Conservation (phyloP, 30 jellyfish, hydroid and myxozoan species). For the Clytia hemisphaerica region DNA sequence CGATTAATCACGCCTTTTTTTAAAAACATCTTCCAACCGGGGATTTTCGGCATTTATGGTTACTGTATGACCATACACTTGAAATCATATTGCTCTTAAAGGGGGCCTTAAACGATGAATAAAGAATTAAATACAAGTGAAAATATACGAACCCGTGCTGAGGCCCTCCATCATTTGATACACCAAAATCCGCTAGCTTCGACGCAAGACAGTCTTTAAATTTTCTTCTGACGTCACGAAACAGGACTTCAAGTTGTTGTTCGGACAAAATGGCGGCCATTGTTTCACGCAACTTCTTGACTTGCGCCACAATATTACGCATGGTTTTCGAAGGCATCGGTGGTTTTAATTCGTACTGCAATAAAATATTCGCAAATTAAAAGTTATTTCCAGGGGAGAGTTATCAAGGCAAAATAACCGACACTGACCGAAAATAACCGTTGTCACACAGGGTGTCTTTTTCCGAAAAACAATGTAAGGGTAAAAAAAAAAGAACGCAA, state of each 20-base stretch:
- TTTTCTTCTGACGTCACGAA: conserved; percentile 75
- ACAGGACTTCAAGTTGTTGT: conserved; percentile 86
- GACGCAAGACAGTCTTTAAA: conserved; percentile 69
- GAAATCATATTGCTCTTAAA: no score
- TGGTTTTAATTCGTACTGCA: conserved; percentile 84
- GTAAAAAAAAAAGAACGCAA: background rate
- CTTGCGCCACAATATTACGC: conserved; percentile 85
- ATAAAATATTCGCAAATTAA: background rate
- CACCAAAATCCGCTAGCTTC: conserved; percentile 58
- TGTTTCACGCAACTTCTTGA: conserved; percentile 61
- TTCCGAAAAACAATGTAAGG: no score
- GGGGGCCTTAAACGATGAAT: background rate
- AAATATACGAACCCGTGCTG: conserved; percentile 77
- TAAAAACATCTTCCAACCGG: no score
- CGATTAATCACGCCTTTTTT: no score
- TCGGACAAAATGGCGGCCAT: conserved; percentile 60
- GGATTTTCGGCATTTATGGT: no score
- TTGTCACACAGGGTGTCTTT: no score
- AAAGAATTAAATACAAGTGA: background rate
- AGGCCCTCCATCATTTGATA: conserved; percentile 90
- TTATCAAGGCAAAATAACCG: background rate
- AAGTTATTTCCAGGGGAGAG: background rate
- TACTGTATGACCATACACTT: no score
- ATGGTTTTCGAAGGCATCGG: conserved; percentile 98
- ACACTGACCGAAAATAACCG: background rate